phyloP scores from a whole-genome alignment of 2,888 invertebrate genomes.

The Eustalomyia histrio region DNA sequence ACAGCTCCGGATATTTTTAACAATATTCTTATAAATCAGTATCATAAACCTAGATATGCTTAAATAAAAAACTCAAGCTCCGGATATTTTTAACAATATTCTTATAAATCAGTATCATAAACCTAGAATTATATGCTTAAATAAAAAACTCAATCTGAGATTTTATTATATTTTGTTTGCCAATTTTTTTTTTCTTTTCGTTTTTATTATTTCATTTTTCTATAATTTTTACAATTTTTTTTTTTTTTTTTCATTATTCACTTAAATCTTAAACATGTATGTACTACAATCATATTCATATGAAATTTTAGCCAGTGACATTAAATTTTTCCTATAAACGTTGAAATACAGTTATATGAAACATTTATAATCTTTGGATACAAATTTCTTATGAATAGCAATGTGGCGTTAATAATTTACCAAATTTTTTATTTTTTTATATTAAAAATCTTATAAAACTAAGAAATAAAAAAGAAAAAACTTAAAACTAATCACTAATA shows the following conservation, averaged over 20 bases:
- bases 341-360: no score
- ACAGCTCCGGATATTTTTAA: no score
- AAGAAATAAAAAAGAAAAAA: conserved; percentile 56
- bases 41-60: no score
- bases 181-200: neutral
- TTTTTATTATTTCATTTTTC: neutral
- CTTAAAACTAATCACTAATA: conserved; percentile 64
- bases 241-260: neutral
- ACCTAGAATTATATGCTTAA: no score
- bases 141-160: no score
- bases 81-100: no score
- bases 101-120: no score
- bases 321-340: no score
- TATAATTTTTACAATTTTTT: neutral
- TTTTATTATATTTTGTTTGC: no score
- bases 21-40: no score
- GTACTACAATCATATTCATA: neutral
- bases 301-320: neutral
- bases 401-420: neutral
- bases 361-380: neutral
- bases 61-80: no score
- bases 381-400: neutral
- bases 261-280: neutral
- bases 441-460: conserved; percentile 62
- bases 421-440: conserved; percentile 35